These are phyloP conservation scores for Channallabes apus DNA, from an alignment of 2,797 vertebrate genomes.

Conservation along the genomic window DNA sequence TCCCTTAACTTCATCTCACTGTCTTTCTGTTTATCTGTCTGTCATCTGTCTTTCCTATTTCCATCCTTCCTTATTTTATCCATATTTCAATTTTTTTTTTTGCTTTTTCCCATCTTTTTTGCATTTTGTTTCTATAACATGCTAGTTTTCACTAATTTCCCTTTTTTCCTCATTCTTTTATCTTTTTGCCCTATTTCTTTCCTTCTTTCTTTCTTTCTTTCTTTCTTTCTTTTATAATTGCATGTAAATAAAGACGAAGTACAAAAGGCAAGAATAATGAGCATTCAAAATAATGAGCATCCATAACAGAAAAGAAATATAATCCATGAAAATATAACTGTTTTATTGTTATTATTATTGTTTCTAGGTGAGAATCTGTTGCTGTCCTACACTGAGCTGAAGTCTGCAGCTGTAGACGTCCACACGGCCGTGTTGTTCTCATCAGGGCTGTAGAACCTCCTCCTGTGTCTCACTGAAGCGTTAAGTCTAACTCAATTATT, in stretches of 20 bases:
- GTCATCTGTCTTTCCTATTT: not conserved
- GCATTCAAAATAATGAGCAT: too few species aligned
- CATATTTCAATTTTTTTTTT: not conserved
- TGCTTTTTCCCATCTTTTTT: not conserved
- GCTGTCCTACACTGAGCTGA: too few species aligned
- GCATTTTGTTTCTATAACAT: too few species aligned
- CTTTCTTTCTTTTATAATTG: not conserved
- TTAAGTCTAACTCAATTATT: slow-evolving; percentile 45
- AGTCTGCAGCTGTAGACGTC: not conserved
- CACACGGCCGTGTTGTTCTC: not conserved
- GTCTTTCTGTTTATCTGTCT: not conserved
- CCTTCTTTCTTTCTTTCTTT: not conserved
- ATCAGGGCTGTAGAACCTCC: not conserved
- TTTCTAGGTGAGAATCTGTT: too few species aligned
- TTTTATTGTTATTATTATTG: too few species aligned
- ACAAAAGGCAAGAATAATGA: too few species aligned
- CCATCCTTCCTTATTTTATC: not conserved
- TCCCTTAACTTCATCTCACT: not conserved
- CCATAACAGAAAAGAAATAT: too few species aligned
- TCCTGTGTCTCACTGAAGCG: not conserved
- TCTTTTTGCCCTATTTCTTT: not conserved
- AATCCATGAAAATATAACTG: too few species aligned
- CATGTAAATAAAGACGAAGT: not conserved
- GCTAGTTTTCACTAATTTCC: too few species aligned
- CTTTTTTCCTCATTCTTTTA: not conserved